phyloP scores from a whole-genome alignment of 2,888 invertebrate genomes.

The Andrena camellia region DNA sequence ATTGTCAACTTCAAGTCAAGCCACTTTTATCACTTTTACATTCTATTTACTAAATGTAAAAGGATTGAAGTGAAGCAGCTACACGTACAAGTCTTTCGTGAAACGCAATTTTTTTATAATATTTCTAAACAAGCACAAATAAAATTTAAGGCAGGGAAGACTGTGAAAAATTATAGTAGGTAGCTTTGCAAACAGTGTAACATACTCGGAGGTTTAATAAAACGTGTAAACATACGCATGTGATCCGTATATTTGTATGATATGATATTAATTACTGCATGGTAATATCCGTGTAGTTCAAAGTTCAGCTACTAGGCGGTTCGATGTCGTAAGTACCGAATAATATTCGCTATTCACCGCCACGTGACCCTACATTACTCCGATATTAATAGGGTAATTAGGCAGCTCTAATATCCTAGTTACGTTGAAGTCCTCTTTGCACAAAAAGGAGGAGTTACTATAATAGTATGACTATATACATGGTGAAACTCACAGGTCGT shows the following conservation, averaged over 20 bases:
- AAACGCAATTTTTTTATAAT: too few relatives aligned
- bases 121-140: too few relatives aligned
- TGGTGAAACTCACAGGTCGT: constrained; percentile 5
- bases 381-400: constrained; percentile 71
- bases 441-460: constrained; percentile 45
- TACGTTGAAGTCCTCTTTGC: constrained; percentile 53
- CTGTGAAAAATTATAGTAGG: too few relatives aligned
- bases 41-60: too few relatives aligned
- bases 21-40: too few relatives aligned
- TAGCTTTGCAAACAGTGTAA: too few relatives aligned
- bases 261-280: constrained; percentile 30
- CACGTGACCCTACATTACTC: constrained; percentile 53
- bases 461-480: constrained; percentile 40
- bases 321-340: constrained; percentile 43
- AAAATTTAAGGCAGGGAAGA: too few relatives aligned
- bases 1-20: too few relatives aligned
- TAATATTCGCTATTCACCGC: constrained; percentile 57
- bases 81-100: too few relatives aligned
- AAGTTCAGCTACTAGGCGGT: constrained; percentile 26
- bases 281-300: constrained; percentile 22
- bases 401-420: constrained; percentile 62
- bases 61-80: too few relatives aligned
- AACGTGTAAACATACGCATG: neutral
- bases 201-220: too few relatives aligned
- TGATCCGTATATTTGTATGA: constrained; percentile 5